A percentile compares a stretch with the other conserved stretches of the same genome.
Conservation (phyloP, 2,113 vertebrate genomes). For the Chrysochloris asiatica region DNA sequence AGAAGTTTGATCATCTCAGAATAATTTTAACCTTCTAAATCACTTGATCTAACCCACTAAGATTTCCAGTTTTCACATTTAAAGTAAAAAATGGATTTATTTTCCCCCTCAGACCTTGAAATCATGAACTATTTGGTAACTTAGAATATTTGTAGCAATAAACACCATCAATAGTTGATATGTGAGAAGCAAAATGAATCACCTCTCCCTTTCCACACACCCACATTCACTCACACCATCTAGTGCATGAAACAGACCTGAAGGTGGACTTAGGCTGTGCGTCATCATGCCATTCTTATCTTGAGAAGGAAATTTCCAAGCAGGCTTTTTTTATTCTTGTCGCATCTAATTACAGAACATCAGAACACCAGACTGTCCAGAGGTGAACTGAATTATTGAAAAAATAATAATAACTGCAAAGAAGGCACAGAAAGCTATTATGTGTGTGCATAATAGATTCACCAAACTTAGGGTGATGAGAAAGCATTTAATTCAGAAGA, state of each 20-base stretch:
- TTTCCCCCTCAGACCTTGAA: background rate
- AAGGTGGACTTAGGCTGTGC: background rate
- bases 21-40: background rate
- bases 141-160: background rate
- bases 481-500: conserved; percentile 44
- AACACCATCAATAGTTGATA: background rate
- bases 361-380: background rate
- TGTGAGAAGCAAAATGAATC: conserved; percentile 28
- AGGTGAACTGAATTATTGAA: conserved; percentile 36
- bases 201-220: background rate
- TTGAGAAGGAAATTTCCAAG: conserved; percentile 6
- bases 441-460: background rate
- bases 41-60: background rate
- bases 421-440: background rate
- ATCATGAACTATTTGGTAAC: background rate
- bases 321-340: background rate
- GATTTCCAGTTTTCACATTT: background rate
- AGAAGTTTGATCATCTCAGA: background rate
- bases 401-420: conserved; percentile 20
- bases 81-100: background rate
- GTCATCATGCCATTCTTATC: background rate
- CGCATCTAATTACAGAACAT: conserved; percentile 37
- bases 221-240: background rate
- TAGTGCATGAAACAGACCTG: background rate
- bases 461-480: background rate